Base-by-base conservation (phyloP, 2,797 vertebrate species). In the Arctocebus calabarensis region DNA sequence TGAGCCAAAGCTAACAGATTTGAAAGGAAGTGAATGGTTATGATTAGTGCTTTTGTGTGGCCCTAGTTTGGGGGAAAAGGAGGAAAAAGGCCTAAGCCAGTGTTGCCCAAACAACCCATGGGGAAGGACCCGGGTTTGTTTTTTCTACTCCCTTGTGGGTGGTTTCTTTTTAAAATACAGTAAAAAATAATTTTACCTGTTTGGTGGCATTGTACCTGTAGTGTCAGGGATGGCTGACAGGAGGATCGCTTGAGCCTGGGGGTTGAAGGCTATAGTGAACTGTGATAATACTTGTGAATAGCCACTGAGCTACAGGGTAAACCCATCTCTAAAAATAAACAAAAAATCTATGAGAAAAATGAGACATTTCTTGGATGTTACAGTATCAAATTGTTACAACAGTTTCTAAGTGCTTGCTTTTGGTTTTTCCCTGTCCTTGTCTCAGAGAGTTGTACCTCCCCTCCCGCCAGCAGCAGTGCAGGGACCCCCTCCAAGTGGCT, bases 1-100 rank as follows among this genome's bases (percentile, higher is more conserved):
- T n/a, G 34, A 68, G 70, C 34, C 5, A 2, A 4, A 85, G 78
- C 19, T n/a, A n/a, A n/a, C 27, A 0, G 52, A 45, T n/a, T 40
- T 3, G 59, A 10, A 81, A 55, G 75, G 43, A 55, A 43, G 1
- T 3, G 32, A 12, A 2, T 2, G 59, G 52, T 29, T 29, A 0
- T 0, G 20, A 11, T 14, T 19, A 3, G 29, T 7, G 37, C 29
- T 85, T 14, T 34, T 27, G 1, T 0, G 2, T 1, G 37, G 55
- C 57, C 3, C 11, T 2, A 73, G 43, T 2, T 19, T 22, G 3
- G 2, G 55, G 64, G 23, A 13, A 8, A 37, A 25, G 17, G 19
- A n/a, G 6, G 55, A 37, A 6, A 1, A 2, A 0, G 25, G 23
- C 22, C 34, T n/a, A 1, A 3, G 11, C n/a, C 1, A 0, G 66